phyloP scores from a whole-genome alignment of 1,140 invertebrate species.

The Polyergus mexicanus region DNA sequence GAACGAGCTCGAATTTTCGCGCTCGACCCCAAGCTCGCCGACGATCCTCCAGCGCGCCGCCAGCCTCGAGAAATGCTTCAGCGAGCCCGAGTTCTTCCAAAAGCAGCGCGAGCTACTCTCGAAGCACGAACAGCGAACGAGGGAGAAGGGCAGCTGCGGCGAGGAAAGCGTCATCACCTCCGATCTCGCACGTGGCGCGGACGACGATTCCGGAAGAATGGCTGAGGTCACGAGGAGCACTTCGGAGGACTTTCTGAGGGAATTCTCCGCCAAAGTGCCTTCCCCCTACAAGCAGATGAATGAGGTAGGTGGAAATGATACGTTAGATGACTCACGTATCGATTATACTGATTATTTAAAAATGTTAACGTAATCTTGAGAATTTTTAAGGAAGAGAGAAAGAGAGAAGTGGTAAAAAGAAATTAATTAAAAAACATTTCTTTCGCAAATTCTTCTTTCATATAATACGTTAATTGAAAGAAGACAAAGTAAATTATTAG shows the following conservation, averaged over 20 bases:
- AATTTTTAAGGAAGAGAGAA: not conserved
- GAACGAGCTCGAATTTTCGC: constrained; percentile 74
- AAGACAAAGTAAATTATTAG: not conserved
- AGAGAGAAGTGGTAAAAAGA: too few relatives aligned
- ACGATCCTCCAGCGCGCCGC: constrained; percentile 77
- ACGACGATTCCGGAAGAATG: constrained; percentile 61
- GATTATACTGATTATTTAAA: not conserved
- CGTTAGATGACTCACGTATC: not conserved
- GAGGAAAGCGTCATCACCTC: constrained; percentile 24
- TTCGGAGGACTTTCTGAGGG: constrained; percentile 73
- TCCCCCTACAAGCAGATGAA: constrained; percentile 61
- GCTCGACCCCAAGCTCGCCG: constrained; percentile 78
- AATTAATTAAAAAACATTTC: not conserved
- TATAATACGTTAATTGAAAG: not conserved
- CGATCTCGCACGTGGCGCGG: not conserved
- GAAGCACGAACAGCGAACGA: constrained; percentile 41
- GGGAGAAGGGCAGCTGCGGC: not conserved
- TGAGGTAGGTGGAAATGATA: constrained; percentile 31
- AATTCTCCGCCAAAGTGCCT: constrained; percentile 82
- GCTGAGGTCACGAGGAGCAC: constrained; percentile 38
- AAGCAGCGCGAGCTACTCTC: constrained; percentile 65
- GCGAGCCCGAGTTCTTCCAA: constrained; percentile 81
- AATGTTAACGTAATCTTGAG: not conserved
- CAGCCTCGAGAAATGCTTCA: constrained; percentile 81
- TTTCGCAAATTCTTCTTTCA: not conserved